These are phyloP conservation scores for Dicentrarchus labrax DNA, from an alignment of 2,113 vertebrate genomes.

Conservation along the genomic window DNA sequence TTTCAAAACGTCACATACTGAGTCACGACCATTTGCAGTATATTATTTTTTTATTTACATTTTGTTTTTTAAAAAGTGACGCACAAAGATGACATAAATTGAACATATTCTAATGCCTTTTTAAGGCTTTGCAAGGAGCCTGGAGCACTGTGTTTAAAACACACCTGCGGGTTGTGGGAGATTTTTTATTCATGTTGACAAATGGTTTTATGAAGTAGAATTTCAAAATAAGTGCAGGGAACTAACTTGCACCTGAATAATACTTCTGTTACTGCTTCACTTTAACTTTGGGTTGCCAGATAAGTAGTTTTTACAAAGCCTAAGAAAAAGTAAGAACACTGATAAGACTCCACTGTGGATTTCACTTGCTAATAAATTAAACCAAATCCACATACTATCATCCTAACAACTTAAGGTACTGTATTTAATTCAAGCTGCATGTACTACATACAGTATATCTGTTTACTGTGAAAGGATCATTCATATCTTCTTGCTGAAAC, in stretches of 20 bases:
- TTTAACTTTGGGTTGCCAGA: background rate
- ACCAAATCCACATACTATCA: background rate
- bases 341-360: background rate
- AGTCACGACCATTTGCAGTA: background rate
- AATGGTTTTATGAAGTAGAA: background rate
- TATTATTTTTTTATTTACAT: background rate
- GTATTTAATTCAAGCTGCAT: background rate
- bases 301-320: no score
- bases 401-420: background rate
- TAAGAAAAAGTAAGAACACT: background rate
- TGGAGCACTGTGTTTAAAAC: background rate
- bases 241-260: background rate
- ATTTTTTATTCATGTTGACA: background rate
- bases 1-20: background rate
- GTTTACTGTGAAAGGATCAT: background rate
- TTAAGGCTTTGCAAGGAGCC: background rate
- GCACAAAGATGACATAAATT: background rate
- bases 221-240: background rate
- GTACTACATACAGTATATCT: background rate
- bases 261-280: background rate
- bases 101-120: background rate
- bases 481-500: conserved; percentile 1
- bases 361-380: no score
- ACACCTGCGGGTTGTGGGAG: background rate
- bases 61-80: background rate